Conservation (phyloP, 2,797 vertebrate species). For the Mastacembelus armatus region DNA sequence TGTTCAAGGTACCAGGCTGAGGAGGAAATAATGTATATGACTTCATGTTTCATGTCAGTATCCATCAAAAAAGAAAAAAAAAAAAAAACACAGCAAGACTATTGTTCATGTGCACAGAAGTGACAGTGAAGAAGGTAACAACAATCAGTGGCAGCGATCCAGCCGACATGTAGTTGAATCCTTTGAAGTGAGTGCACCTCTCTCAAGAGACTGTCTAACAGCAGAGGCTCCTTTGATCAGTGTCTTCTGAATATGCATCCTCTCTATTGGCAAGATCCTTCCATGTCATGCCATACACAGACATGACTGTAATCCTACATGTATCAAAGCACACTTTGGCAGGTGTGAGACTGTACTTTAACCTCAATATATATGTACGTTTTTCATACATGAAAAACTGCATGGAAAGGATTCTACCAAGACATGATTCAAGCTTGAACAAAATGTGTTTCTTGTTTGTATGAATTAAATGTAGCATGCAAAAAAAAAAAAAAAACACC, state of each 20-base stretch:
- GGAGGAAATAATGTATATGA: fast-evolving
- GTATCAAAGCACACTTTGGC: too few relatives aligned
- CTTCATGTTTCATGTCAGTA: constrained; percentile 2
- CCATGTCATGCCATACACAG: constrained; percentile 1
- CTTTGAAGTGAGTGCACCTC: constrained; percentile 32
- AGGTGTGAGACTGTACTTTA: too few relatives aligned
- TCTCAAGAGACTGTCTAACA: constrained; percentile 23
- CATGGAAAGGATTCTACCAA: too few relatives aligned
- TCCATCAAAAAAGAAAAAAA: not conserved
- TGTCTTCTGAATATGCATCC: constrained; percentile 22
- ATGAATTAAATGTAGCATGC: too few relatives aligned
- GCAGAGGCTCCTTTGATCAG: constrained; percentile 45
- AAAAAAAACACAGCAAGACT: not conserved
- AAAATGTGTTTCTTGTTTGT: too few relatives aligned
- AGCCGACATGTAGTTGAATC: not conserved
- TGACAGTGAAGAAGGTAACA: not conserved
- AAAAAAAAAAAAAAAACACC: too few relatives aligned
- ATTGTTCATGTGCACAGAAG: too few relatives aligned
- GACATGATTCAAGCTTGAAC: too few relatives aligned
- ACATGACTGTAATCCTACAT: not conserved
- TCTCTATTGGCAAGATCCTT: not conserved
- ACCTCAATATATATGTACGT: too few relatives aligned
- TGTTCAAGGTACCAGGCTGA: not conserved
- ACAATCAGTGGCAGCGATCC: too few relatives aligned
- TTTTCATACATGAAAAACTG: too few relatives aligned